These are phyloP conservation scores for Aphelocoma coerulescens DNA, from an alignment of 2,113 vertebrate genomes.

Conservation along the genomic window DNA sequence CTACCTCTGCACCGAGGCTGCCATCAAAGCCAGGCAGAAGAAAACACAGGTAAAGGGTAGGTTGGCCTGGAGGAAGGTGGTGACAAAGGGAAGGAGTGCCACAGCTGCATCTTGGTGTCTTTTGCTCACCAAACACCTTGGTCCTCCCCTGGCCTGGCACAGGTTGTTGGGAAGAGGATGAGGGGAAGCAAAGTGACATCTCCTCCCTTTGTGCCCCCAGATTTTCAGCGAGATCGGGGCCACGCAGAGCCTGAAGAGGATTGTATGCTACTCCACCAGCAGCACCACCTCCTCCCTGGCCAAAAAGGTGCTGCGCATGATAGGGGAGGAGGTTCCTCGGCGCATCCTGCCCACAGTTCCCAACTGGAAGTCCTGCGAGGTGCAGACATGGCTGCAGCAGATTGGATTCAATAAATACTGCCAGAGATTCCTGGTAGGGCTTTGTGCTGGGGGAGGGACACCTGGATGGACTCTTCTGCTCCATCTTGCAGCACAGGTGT, in stretches of 20 bases:
- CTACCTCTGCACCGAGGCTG: slow-evolving; percentile 89
- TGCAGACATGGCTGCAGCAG: slow-evolving; percentile 95
- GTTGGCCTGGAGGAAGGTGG: not conserved
- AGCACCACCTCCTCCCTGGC: slow-evolving; percentile 86
- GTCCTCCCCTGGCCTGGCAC: rapidly evolving
- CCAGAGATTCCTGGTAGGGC: slow-evolving; percentile 84
- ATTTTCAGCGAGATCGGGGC: slow-evolving; percentile 94
- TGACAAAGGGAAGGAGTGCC: not conserved
- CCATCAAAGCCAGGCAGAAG: slow-evolving; percentile 90
- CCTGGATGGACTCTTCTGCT: not conserved
- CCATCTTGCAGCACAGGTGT: not conserved
- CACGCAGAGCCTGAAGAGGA: slow-evolving; percentile 90
- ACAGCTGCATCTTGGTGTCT: not conserved
- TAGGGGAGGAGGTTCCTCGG: slow-evolving; percentile 88
- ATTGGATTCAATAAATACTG: slow-evolving; percentile 86
- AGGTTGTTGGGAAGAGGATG: not conserved
- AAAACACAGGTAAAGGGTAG: slow-evolving; percentile 87
- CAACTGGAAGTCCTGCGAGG: slow-evolving; percentile 92
- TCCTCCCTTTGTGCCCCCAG: slow-evolving; percentile 58
- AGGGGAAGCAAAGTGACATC: not conserved
- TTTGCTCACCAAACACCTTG: not conserved
- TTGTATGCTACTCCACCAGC: slow-evolving; percentile 91
- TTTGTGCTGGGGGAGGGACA: not conserved
- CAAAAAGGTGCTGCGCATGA: slow-evolving; percentile 83
- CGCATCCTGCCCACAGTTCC: slow-evolving; percentile 87